phyloP scores from a whole-genome alignment of 2,888 invertebrate species.

The Drosophila heteroneura region DNA sequence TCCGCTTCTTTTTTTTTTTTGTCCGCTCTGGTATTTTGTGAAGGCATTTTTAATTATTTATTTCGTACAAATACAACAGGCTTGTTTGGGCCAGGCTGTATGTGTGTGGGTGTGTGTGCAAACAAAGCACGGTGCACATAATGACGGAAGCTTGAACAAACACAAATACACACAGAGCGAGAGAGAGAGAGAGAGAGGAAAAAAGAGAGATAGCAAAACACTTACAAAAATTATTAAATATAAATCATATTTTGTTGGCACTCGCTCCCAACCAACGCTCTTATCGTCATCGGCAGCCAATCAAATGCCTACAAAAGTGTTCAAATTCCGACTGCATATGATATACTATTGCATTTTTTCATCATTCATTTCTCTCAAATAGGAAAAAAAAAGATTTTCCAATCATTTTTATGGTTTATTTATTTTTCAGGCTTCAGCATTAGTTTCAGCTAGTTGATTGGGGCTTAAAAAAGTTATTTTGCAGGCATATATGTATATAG shows the following conservation, averaged over 20 bases:
- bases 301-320: slow-evolving; percentile 40
- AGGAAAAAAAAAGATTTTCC: not conserved
- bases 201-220: slow-evolving; percentile 36
- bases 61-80: slow-evolving; percentile 54
- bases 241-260: slow-evolving; percentile 51
- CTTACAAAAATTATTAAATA: slow-evolving; percentile 55
- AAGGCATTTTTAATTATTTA: slow-evolving; percentile 67
- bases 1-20: slow-evolving; percentile 17
- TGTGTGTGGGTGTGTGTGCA: slow-evolving; percentile 13
- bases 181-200: not conserved
- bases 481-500: not conserved
- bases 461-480: slow-evolving; percentile 3
- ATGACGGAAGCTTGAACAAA: slow-evolving; percentile 41
- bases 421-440: not conserved
- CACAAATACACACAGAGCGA: slow-evolving; percentile 16
- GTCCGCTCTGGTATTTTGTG: slow-evolving; percentile 49
- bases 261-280: slow-evolving; percentile 8
- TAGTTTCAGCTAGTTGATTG: not conserved
- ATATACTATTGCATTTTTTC: slow-evolving; percentile 24
- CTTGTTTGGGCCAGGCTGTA: not conserved
- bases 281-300: slow-evolving; percentile 43
- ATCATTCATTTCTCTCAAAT: not conserved
- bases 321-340: slow-evolving; percentile 17
- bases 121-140: slow-evolving; percentile 41
- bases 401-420: not conserved